Base-by-base conservation (phyloP, 2,113 vertebrate genomes). In the Chlorodrepanis virens region DNA sequence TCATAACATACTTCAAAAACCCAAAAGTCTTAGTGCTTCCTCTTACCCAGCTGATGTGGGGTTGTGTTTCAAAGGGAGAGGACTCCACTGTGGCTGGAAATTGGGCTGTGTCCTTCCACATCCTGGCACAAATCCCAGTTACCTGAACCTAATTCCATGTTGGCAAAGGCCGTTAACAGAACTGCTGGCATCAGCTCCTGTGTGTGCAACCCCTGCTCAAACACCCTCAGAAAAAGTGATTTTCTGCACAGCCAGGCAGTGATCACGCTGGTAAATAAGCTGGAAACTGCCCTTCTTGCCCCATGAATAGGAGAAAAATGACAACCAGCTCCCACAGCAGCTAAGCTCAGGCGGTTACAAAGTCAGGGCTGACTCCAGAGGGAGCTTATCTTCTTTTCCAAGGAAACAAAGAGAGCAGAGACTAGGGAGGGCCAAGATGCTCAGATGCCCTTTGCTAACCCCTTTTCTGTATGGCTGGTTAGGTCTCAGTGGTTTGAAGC, bases 81-180 rank as follows among this genome's bases (percentile, higher is more conserved):
- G 45, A 61, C 54, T 53, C 59, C 1, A 2, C 31, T 22, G 2
- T 5, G 52, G 45, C 37, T 83, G 54, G 68, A 72, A 65, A 69
- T 5, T 0, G 1, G 53, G 35, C 65, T 31, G 47, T 63, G 44
- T 39, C 28, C 2, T 75, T 28, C 37, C 71, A 59, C 37, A 37
- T 8, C 39, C 49, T 69, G 45, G 24, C 24, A 19, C 13, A 4
- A 47, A 64, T 42, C 56, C 57, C 23, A 69, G 14, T 37, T 35
- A 68, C 77, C 35, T 35, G 56, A 45, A 28, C 18, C 16, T 14
- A 39, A 79, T 59, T 20, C 67, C 0, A 0, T 0, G 0, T 16
- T 72, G 80, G 53, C 71, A 45, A 50, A 57, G 15, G 19, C 71
- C 3, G 3, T 27, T 33, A 44, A 14, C 33, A 16, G 78, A 77